Conservation (phyloP, 2,888 invertebrate genomes). For the Argyresthia albistria region DNA sequence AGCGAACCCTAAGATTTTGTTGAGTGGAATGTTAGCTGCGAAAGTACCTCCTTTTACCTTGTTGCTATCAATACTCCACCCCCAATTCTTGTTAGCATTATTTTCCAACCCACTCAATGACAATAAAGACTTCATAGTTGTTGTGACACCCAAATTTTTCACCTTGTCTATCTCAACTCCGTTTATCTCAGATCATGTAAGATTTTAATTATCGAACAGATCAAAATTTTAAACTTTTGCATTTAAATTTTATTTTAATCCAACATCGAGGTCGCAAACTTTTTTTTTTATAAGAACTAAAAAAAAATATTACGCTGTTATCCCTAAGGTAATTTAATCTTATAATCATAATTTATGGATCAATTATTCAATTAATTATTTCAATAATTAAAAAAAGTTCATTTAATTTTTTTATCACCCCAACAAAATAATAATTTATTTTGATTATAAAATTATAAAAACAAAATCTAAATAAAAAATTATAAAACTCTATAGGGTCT, state of each 20-base stretch:
- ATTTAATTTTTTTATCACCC: slow-evolving; percentile 75
- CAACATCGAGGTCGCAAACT: slow-evolving; percentile 93
- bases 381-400: slow-evolving; percentile 61
- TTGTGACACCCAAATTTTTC: slow-evolving; percentile 9
- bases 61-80: not conserved
- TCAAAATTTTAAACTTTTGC: slow-evolving; percentile 78
- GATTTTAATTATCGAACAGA: slow-evolving; percentile 88
- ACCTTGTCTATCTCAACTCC: slow-evolving; percentile 7
- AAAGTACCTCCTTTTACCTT: not conserved
- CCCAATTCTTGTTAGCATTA: slow-evolving; percentile 6
- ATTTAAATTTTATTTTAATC: slow-evolving; percentile 81
- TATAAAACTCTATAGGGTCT: slow-evolving; percentile 84
- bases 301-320: slow-evolving; percentile 87
- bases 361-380: slow-evolving; percentile 56
- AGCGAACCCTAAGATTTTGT: slow-evolving; percentile 14
- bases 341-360: slow-evolving; percentile 74
- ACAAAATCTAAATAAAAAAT: slow-evolving; percentile 43
- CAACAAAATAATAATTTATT: slow-evolving; percentile 69
- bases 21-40: slow-evolving; percentile 7
- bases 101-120: slow-evolving; percentile 14
- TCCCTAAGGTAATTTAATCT: slow-evolving; percentile 86
- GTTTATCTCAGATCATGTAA: slow-evolving; percentile 85
- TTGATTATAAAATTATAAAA: slow-evolving; percentile 30
- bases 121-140: not conserved
- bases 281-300: slow-evolving; percentile 81